Evolutionary conservation across 2,113 vertebrate species (phyloP).

Genomic region (Urocynchramus pylzowi): DNA sequence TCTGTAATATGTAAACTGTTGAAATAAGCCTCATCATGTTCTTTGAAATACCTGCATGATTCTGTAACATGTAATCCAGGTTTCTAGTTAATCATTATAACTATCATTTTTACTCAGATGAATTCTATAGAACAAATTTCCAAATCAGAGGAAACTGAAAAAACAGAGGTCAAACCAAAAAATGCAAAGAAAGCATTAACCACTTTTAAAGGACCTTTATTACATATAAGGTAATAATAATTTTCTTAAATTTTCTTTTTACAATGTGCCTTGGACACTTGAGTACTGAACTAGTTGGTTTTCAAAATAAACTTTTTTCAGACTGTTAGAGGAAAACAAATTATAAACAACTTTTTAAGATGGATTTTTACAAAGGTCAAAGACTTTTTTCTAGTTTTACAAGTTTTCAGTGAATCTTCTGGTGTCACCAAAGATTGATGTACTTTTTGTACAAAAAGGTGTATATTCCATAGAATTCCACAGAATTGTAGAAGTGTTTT

Average conservation of each 20-base stretch:
- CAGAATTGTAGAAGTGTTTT: neutral
- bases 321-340: neutral
- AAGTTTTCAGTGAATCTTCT: neutral
- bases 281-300: neutral
- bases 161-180: constrained; percentile 80
- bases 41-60: neutral
- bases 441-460: neutral
- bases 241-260: neutral
- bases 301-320: neutral
- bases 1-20: neutral
- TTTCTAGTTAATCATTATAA: constrained; percentile 46
- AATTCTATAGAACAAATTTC: constrained; percentile 80
- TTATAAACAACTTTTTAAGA: neutral
- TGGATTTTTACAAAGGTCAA: neutral
- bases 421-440: neutral
- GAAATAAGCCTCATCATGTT: neutral
- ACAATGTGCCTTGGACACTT: neutral
- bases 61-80: neutral
- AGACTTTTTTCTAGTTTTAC: neutral
- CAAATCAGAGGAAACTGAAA: constrained; percentile 85
- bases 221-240: constrained; percentile 88
- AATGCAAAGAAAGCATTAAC: constrained; percentile 84
- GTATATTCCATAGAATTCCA: neutral
- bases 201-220: constrained; percentile 89
- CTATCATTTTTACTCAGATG: constrained; percentile 75